Evolutionary conservation across 2,797 vertebrate genomes (phyloP).

Genomic region (Nyctibius grandis): DNA sequence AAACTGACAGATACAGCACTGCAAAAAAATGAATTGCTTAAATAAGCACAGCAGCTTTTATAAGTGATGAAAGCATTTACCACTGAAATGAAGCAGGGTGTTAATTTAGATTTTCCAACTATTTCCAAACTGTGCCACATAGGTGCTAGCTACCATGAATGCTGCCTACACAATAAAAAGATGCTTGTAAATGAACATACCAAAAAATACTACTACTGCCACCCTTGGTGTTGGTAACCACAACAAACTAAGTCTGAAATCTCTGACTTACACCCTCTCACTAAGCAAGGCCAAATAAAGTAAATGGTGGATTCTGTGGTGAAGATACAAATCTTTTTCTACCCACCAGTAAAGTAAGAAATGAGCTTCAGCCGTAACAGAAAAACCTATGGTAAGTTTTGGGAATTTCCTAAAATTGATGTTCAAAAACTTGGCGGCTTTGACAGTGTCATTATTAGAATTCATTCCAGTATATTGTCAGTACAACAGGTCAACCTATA

Average conservation of each 20-base stretch:
- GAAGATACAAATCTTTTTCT: not conserved
- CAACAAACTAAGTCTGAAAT: not conserved
- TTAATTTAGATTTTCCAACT: not conserved
- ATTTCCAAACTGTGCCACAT: not conserved
- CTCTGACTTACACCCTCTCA: not conserved
- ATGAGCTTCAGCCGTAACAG: not conserved
- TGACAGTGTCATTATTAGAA: not conserved
- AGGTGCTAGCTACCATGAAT: not conserved
- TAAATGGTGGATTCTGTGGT: not conserved
- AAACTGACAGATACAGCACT: not conserved
- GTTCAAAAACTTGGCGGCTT: not conserved
- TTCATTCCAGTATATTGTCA: not conserved
- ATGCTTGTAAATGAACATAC: not conserved
- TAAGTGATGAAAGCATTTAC: not conserved
- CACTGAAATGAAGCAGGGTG: not conserved
- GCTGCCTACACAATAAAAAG: not conserved
- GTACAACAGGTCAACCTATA: rapidly evolving
- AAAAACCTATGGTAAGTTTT: not conserved
- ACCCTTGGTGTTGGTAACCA: not conserved
- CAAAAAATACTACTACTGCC: not conserved
- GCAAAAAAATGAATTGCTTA: not conserved
- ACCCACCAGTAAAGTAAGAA: not conserved
- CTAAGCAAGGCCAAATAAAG: not conserved
- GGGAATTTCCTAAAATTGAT: not conserved
- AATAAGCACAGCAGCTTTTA: not conserved